Base-by-base conservation (phyloP, 2,797 vertebrate species). In the Sebastiscus albofasciatus region DNA sequence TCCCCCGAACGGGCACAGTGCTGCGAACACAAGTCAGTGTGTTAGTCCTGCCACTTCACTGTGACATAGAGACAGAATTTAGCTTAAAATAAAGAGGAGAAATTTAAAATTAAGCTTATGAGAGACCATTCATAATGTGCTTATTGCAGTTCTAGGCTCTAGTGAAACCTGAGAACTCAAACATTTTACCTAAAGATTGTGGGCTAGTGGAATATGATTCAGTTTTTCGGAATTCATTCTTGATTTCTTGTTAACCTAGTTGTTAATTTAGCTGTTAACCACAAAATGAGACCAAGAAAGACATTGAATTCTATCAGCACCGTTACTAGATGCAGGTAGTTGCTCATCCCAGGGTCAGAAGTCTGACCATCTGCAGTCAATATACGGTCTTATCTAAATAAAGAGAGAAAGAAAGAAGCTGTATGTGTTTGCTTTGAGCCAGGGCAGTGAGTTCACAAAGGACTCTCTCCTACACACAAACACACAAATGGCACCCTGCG, bases 11-110 rank as follows among this genome's bases (percentile, higher is more conserved):
- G 70, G 80, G 39, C 79, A 26, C 55, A 56, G 84, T 77, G 77
- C 88, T 85, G 81, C 80, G 52, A 89, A 91, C 54, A 82, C 86
- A 83, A 78, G 80, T 88, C 78, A 20, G 16, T 79, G 78, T 89
- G 85, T 92, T 92, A 91, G 59, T 87, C 75, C 79, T 92, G 86
- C 81, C 90, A 89, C 89, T 88, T 87, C 87, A 81, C 76, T 91
- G 88, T 90, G 85, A 93, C 85, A 52, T 65, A 67, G 24, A 79
- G 52, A 77, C 65, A 64, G 26, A 49, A 75, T 36, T 52, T 31
- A 65, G 72, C 76, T 82, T 82, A 20, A 72, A 82, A 39, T 60
- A 75, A 77, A 81, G 70, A 68, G 33, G 10, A 13, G 55, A 2
- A 4, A 6, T 67, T 79, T 39, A 6, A 77, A 87, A 34, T 12